These are phyloP conservation scores for Amphipoea lucens DNA, from an alignment of 2,888 invertebrate species.

Conservation along the genomic window DNA sequence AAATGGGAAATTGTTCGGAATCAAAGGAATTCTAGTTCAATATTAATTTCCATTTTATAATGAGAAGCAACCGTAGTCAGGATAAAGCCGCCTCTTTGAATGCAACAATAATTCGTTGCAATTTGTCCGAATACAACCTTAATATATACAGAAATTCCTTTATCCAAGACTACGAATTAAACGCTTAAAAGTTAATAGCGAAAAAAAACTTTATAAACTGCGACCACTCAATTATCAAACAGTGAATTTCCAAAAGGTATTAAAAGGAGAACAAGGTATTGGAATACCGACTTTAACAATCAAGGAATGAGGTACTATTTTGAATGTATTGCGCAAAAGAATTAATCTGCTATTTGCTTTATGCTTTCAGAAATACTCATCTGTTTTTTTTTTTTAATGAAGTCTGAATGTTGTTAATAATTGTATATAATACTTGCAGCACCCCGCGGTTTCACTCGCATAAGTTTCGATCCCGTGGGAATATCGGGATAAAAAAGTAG, in stretches of 20 bases:
- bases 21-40: background rate
- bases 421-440: background rate
- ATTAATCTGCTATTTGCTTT: conserved; percentile 22
- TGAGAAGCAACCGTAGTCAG: background rate
- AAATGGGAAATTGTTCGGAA: no score
- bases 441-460: background rate
- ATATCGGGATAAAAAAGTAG: background rate
- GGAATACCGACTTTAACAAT: background rate
- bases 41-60: conserved; percentile 3
- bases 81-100: background rate
- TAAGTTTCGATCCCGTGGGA: background rate
- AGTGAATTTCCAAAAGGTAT: background rate
- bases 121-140: conserved; percentile 5
- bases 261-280: background rate
- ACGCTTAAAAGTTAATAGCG: conserved; percentile 51
- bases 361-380: conserved; percentile 2
- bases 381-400: conserved; percentile 3
- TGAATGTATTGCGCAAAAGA: background rate
- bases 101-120: conserved; percentile 18
- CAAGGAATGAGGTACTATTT: background rate
- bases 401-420: conserved; percentile 1
- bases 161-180: conserved; percentile 40
- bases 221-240: conserved; percentile 52
- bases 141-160: conserved; percentile 19
- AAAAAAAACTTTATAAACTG: conserved; percentile 53